These are phyloP conservation scores for Nasonia vitripennis DNA, from an alignment of 1,140 invertebrate species.

Conservation along the genomic window DNA sequence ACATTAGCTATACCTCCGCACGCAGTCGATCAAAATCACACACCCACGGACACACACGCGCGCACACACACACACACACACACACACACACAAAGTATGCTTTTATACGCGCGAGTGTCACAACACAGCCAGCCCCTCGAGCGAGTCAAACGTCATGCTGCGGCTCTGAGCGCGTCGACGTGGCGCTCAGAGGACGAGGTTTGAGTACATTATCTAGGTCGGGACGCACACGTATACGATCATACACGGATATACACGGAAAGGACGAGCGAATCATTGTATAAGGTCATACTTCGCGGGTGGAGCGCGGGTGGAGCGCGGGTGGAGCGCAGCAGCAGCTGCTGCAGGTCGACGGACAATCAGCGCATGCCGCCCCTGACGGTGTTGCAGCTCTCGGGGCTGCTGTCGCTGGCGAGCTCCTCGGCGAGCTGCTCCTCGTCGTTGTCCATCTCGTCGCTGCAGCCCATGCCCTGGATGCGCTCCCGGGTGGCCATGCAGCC, in stretches of 20 bases:
- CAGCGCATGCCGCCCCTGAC: conserved; percentile 27
- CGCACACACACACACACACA: too few relatives aligned
- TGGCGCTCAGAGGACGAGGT: neutral
- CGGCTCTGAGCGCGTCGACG: neutral
- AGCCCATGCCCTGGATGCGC: neutral
- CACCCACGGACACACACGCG: too few relatives aligned
- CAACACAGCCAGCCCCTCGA: too few relatives aligned
- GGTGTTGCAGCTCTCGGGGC: conserved; percentile 35
- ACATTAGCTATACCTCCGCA: too few relatives aligned
- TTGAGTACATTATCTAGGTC: neutral
- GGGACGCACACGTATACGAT: neutral
- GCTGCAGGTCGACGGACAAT: neutral
- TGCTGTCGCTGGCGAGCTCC: conserved; percentile 35
- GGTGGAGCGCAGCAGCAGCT: neutral
- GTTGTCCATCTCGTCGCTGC: neutral
- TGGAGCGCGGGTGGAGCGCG: too few relatives aligned
- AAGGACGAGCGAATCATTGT: neutral
- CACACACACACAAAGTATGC: conserved; percentile 21
- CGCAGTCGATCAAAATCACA: too few relatives aligned
- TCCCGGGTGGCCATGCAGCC: neutral
- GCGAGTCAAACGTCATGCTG: neutral
- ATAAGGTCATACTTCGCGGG: conserved; percentile 39
- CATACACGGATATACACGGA: neutral
- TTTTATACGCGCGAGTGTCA: conserved; percentile 1
- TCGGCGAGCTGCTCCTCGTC: conserved; percentile 26